Conservation (phyloP, 1,140 invertebrate species). For the Caenorhabditis tropicalis region DNA sequence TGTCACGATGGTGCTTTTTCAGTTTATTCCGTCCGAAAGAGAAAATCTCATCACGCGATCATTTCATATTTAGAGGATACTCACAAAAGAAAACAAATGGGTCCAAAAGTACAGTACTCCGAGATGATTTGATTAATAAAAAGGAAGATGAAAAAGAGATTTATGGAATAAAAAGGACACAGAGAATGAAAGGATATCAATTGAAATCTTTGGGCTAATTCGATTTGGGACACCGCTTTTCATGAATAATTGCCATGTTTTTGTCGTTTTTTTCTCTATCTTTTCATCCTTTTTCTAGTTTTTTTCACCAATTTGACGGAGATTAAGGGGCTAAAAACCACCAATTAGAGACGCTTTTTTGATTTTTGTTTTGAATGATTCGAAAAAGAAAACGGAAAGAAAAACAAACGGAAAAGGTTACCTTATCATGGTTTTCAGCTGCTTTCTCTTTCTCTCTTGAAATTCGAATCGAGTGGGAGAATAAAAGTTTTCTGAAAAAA, state of each 20-base stretch:
- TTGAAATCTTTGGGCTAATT: conserved; percentile 3
- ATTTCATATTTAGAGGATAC: too few species aligned
- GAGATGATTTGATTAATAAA: neutral
- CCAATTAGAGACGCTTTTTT: neutral
- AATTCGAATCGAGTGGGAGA: neutral
- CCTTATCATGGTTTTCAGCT: conserved; percentile 4
- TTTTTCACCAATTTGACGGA: neutral
- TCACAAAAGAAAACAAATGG: too few species aligned
- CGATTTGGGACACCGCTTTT: conserved; percentile 31
- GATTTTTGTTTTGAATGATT: neutral
- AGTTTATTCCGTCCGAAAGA: neutral
- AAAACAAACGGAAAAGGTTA: neutral
- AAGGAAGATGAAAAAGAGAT: neutral
- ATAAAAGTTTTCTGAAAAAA: neutral
- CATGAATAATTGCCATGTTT: conserved; percentile 27
- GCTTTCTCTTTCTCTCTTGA: neutral
- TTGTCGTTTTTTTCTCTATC: neutral
- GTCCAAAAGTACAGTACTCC: too few species aligned
- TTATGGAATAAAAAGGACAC: neutral
- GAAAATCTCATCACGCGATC: neutral
- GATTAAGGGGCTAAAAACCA: neutral
- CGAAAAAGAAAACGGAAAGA: neutral
- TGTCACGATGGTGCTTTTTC: neutral
- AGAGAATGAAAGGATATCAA: neutral
- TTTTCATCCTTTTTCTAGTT: neutral